A percentile compares a stretch with the other conserved stretches of the same genome.
phyloP scores from a whole-genome alignment of 2,888 invertebrate species.

The Orthosia incerta region DNA sequence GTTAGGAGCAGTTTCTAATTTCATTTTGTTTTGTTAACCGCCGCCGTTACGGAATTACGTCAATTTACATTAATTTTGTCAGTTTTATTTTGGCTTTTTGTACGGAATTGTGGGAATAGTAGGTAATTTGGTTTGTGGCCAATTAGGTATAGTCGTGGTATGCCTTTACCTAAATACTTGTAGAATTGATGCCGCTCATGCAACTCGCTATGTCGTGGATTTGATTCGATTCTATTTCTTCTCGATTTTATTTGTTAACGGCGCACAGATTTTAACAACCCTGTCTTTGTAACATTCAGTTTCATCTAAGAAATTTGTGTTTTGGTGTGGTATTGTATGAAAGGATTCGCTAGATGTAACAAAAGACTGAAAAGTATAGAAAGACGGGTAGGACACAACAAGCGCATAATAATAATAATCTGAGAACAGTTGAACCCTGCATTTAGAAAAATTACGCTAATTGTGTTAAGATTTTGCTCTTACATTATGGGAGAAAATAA shows the following conservation, averaged over 20 bases:
- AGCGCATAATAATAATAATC: too few relatives aligned
- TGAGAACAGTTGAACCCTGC: too few relatives aligned
- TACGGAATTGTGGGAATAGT: neutral
- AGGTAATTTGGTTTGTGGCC: conserved; percentile 12
- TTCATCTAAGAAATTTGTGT: neutral
- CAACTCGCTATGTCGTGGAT: neutral
- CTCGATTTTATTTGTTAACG: neutral
- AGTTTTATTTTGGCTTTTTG: conserved; percentile 24
- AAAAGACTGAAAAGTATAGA: too few relatives aligned
- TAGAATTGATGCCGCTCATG: neutral
- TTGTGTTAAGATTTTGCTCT: too few relatives aligned
- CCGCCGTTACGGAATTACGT: conserved; percentile 29
- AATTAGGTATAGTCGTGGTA: neutral
- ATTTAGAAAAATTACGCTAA: too few relatives aligned
- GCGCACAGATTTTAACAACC: too few relatives aligned
- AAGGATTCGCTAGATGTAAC: too few relatives aligned
- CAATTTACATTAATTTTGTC: conserved; percentile 51
- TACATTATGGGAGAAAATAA: too few relatives aligned
- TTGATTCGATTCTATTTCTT: conserved; percentile 6
- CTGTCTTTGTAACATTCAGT: neutral
- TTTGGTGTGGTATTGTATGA: too few relatives aligned
- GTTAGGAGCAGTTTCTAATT: conserved; percentile 50
- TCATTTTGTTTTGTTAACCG: conserved; percentile 44
- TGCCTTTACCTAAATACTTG: neutral
- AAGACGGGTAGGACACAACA: too few relatives aligned